A percentile compares a stretch with the other conserved stretches of the same genome.
phyloP scores from a whole-genome alignment of 2,797 vertebrate species.

The Petrocephalus schoutedeni region DNA sequence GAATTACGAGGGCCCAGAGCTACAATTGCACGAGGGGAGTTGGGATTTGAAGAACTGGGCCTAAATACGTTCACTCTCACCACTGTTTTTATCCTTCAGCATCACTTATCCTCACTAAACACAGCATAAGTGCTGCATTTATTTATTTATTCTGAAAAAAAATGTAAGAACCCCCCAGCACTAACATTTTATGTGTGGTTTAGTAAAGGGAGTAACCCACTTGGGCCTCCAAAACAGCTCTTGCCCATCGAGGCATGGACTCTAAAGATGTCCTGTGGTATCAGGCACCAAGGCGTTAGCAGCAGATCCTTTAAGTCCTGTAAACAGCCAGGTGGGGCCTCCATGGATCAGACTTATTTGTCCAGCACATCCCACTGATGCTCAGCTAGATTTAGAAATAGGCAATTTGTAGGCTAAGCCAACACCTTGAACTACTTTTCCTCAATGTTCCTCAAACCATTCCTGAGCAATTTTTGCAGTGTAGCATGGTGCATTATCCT shows the following conservation, averaged over 20 bases:
- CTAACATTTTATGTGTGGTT: not conserved
- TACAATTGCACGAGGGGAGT: not conserved
- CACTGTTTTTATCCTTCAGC: conserved; percentile 6
- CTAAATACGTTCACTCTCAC: conserved; percentile 14
- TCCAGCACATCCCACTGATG: not conserved
- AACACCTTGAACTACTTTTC: not conserved
- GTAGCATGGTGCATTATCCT: not conserved
- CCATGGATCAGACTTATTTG: not conserved
- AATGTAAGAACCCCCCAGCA: not conserved
- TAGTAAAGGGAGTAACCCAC: not conserved
- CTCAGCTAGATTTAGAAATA: not conserved
- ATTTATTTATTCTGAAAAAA: conserved; percentile 11
- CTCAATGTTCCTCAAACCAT: not conserved
- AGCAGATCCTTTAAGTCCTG: not conserved
- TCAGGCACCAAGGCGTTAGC: not conserved
- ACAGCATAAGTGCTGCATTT: not conserved
- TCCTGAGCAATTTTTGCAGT: not conserved
- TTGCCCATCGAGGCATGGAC: not conserved
- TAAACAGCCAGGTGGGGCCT: not conserved
- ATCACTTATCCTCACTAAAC: conserved; percentile 8
- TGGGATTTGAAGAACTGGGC: not conserved
- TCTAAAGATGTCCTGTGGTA: not conserved
- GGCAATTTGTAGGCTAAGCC: not conserved
- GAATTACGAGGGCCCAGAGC: conserved; percentile 17
- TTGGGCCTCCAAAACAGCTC: not conserved